Base-by-base conservation (phyloP, 2,888 invertebrate species). In the Platycheirus albimanus region DNA sequence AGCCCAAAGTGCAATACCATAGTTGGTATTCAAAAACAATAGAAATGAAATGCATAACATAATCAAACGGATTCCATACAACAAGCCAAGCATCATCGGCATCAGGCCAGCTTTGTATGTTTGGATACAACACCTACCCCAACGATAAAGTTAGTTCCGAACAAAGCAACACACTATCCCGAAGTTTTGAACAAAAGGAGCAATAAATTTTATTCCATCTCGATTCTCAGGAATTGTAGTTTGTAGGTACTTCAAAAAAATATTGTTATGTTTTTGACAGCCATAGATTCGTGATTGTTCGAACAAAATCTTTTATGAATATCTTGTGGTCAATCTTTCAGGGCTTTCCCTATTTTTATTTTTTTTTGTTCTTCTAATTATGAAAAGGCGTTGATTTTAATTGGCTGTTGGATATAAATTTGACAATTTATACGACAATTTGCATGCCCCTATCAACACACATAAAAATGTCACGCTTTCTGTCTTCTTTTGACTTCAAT, bases 1-100 rank as follows among this genome's bases (percentile, higher is more conserved):
- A 24, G 24, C 24, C 24, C 3, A 38, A 51, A 66, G 52, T 38
- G 47, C 54, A 58, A 13, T 63, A 77, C 58, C 66, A 71, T 51
- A 47, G 43, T 66, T 74, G 33, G 56, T 43, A 7, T 17, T 17
- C 3, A 8, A 11, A 38, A 51, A 69, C 15, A 52, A 66, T 15
- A 3, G 24, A 19, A 63, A 61, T 61, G 20, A 61, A 58, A 58
- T 41, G 13, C 41, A 17, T 64, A 49, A n/a, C n/a, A 47, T 63
- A 70, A 56, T 64, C 13, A 69, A 75, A 80, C 75, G 56, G 63
- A 70, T 80, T 74, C 79, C 33, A 54, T n/a, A n/a, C n/a, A n/a
- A n/a, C n/a, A n/a, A n/a, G n/a, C n/a, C n/a, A n/a, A n/a, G n/a
- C n/a, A n/a, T n/a, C n/a, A n/a, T n/a, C n/a, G n/a, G n/a, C n/a